Evolutionary conservation across 1,140 invertebrate species (phyloP).

Genomic region (Cydia splendana): DNA sequence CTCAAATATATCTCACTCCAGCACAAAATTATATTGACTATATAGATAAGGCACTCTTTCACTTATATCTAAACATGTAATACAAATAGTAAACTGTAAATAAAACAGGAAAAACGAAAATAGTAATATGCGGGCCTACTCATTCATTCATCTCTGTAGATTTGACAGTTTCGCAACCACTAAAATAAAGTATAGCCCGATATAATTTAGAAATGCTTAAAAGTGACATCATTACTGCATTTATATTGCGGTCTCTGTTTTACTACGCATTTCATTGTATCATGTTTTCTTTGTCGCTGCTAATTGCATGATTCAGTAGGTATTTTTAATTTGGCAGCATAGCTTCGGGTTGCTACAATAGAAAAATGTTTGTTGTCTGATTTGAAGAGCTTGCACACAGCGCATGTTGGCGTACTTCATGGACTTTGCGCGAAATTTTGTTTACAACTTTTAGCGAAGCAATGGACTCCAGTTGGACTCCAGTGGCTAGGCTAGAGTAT

Average conservation of each 20-base stretch:
- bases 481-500: too few species aligned
- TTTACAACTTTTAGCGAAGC: too few species aligned
- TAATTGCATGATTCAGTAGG: not conserved
- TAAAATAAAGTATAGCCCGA: constrained; percentile 55
- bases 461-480: too few species aligned
- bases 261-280: not conserved
- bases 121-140: constrained; percentile 24
- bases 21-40: constrained; percentile 2
- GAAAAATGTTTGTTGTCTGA: not conserved
- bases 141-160: constrained; percentile 34
- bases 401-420: too few species aligned
- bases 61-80: constrained; percentile 23
- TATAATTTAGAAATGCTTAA: not conserved
- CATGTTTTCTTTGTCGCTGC: not conserved
- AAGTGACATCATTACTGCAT: constrained; percentile 23
- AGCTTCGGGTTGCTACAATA: not conserved
- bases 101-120: constrained; percentile 36
- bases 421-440: too few species aligned
- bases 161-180: constrained; percentile 76
- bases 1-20: constrained; percentile 9
- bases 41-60: not conserved
- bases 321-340: not conserved
- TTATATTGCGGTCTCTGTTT: not conserved
- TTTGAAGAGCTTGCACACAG: not conserved
- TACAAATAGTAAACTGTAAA: constrained; percentile 2